Evolutionary conservation across 2,797 vertebrate genomes (phyloP), one percentile per base, ranked within the genome.

Genomic region (Furcifer pardalis): DNA sequence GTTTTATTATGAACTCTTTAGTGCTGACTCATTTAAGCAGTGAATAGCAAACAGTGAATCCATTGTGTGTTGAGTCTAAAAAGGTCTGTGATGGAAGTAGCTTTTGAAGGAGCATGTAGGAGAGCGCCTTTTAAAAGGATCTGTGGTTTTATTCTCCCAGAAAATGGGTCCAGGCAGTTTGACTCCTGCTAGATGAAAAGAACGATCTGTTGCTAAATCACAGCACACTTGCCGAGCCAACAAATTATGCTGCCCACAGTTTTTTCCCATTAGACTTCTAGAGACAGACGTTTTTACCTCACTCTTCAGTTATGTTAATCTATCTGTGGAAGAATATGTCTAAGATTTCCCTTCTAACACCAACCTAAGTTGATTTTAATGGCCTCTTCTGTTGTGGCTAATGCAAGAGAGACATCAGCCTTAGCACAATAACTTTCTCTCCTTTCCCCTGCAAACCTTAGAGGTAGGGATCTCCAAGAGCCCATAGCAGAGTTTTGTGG

Each of bases 171-270:
- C 78, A 44, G 84, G 77, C 89, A 32, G 85, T 30, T 8, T 77
- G 89, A 60, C 69, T 89, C 66, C 0, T 40, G 0, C 78, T 10
- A 0, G 46, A 80, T 4, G 88, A 84, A 84, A 81, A 90, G 84
- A 5, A 65, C 59, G 89, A 83, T 81, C 78, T 37, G 0, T 87
- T 90, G 84, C 91, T 86, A 35, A 2, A n/a, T 3, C 84, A 89
- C 80, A 83, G 88, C 68, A 83, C 74, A 87, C 85, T 84, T 59
- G 84, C 4, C 81, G 75, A 88, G 85, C 82, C 79, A 80, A 66
- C 88, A 89, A 49, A 89, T 87, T 77, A 3, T 91, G 83, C 94
- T 93, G 91, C 92, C 92, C 91, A 88, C 89, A n/a, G n/a, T 80
- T 84, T 49, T 74, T 89, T 84, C 91, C 89, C 92, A 89, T 90